Evolutionary conservation across 2,888 invertebrate species (phyloP), one percentile per base, ranked within the genome.

Genomic region (Schrankia costaestrigalis): DNA sequence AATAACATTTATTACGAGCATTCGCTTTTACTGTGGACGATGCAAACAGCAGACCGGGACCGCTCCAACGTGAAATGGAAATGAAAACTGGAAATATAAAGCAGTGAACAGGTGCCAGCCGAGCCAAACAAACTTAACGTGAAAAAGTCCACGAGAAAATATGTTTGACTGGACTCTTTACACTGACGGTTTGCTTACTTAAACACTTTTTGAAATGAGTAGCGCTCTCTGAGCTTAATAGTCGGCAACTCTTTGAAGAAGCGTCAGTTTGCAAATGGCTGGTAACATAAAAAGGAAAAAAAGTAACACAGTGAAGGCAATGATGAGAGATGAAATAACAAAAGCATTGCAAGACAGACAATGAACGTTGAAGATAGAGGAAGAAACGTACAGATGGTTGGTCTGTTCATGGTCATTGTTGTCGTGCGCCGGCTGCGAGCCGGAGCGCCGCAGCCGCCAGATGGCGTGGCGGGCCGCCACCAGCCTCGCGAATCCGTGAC

Each of bases 391-490:
- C 88, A 88, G 80, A 78, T 86, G 83, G 82, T 85, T 86, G 74
- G 81, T 82, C 61, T 87, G 85, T 81, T 89, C 88, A 66, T 85
- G 77, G 70, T 88, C 87, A 80, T 81, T 85, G 78, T 74, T 75
- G 74, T 78, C 84, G 49, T 85, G 84, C 33, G 84, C 71, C 49
- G 86, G 89, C 74, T 86, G 87, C 58, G 87, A 88, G 71, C 84
- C 87, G 63, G 88, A 87, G 64, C 87, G 85, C 69, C 91, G 88
- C 75, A 91, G 89, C 71, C 91, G 90, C 91, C 91, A 91, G 89
- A 92, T 90, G 89, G 91, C 91, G 89, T 91, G 91, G 82, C 91
- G 91, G 63, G 91, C 91, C 80, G 91, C 91, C 90, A 91, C 91
- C 75, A 92, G 90, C 82, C 91, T 90, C 78, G 91, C 91, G 81